Percentiles rank a stretch among this genome's conserved stretches.
phyloP scores from a whole-genome alignment of 2,888 invertebrate genomes.

The Corbicula japonica region DNA sequence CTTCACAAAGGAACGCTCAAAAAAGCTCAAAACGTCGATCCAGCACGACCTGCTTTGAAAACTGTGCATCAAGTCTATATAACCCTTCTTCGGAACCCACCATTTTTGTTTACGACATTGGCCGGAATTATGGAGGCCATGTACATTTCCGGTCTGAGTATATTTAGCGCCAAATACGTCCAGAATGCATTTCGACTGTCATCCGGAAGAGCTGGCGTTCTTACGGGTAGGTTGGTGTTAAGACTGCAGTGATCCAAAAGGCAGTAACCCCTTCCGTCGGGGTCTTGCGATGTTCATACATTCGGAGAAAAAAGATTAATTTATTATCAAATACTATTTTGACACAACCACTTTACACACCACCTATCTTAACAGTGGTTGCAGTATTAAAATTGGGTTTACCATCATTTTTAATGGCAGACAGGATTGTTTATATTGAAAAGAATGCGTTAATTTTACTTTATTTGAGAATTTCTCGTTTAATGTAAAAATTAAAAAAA shows the following conservation, averaged over 20 bases:
- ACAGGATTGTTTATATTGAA: too few relatives aligned
- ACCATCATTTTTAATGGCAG: too few relatives aligned
- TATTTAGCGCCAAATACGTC: constrained; percentile 91
- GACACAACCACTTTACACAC: too few relatives aligned
- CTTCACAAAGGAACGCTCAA: constrained; percentile 66
- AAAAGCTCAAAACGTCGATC: constrained; percentile 11
- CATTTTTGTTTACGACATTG: constrained; percentile 90
- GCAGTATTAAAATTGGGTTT: too few relatives aligned
- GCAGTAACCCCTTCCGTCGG: background rate
- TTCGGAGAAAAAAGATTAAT: too few relatives aligned
- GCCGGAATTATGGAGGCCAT: constrained; percentile 88
- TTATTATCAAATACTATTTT: too few relatives aligned
- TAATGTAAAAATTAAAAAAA: too few relatives aligned
- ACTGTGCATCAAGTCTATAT: constrained; percentile 58
- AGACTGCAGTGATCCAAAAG: background rate
- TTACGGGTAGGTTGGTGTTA: constrained; percentile 89
- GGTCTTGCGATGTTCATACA: too few relatives aligned
- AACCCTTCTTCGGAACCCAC: constrained; percentile 74
- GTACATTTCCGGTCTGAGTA: constrained; percentile 89
- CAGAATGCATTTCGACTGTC: constrained; percentile 91
- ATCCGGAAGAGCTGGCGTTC: constrained; percentile 90
- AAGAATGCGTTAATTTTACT: too few relatives aligned
- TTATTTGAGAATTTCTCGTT: too few relatives aligned
- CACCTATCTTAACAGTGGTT: too few relatives aligned
- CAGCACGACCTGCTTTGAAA: constrained; percentile 46